Evolutionary conservation across 2,113 vertebrate species (phyloP).

Genomic region (Erpornis zantholeuca): DNA sequence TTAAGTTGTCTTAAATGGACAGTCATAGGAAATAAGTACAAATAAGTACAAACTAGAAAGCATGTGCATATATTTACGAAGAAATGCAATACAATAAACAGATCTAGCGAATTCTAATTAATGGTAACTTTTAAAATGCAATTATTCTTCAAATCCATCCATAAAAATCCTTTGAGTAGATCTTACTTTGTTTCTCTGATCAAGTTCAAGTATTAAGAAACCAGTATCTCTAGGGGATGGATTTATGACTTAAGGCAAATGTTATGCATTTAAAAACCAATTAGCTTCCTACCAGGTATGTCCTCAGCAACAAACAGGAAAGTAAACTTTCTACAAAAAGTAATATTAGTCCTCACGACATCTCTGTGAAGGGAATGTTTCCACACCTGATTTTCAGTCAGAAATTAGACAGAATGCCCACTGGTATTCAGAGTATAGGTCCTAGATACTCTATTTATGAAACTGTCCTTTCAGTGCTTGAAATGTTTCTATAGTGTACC

Average conservation of each 20-base stretch:
- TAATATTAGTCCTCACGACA: not conserved
- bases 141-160: not conserved
- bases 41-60: not conserved
- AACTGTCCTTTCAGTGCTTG: not conserved
- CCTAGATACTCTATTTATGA: not conserved
- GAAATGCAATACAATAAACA: not conserved
- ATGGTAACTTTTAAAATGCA: not conserved
- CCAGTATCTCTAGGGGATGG: not conserved
- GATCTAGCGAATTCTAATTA: not conserved
- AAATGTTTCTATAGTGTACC: not conserved
- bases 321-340: not conserved
- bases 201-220: not conserved
- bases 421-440: not conserved
- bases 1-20: not conserved
- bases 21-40: not conserved
- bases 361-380: not conserved
- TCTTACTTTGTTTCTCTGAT: not conserved
- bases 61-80: not conserved
- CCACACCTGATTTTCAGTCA: not conserved
- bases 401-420: not conserved
- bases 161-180: not conserved
- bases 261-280: not conserved
- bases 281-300: not conserved
- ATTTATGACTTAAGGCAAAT: not conserved
- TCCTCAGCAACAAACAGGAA: not conserved